phyloP scores from a whole-genome alignment of 2,888 invertebrate species.

The Zeuzera pyrina region DNA sequence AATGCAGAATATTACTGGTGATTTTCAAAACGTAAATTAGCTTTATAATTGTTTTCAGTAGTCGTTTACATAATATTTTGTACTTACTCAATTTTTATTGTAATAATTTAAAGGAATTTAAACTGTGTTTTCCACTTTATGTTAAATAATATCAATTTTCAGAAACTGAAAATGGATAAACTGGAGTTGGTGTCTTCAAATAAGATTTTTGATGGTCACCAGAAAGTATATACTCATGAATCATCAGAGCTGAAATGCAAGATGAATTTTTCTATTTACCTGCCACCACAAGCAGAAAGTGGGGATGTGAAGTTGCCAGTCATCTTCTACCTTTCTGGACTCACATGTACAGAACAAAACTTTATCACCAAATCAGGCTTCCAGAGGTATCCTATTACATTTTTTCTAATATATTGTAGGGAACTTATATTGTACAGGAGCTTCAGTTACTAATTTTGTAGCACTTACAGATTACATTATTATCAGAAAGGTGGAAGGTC shows the following conservation, averaged over 20 bases:
- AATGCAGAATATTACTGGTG: too few species aligned
- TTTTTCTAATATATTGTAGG: too few species aligned
- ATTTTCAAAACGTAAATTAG: too few species aligned
- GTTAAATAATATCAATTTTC: constrained; percentile 10
- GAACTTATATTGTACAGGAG: too few species aligned
- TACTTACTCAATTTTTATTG: too few species aligned
- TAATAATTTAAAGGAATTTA: too few species aligned
- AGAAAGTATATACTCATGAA: constrained; percentile 87
- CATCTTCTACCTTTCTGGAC: constrained; percentile 92
- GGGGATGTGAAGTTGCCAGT: constrained; percentile 81
- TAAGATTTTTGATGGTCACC: constrained; percentile 87
- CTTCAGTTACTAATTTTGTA: too few species aligned
- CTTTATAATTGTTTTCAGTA: too few species aligned
- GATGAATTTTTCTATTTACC: constrained; percentile 94
- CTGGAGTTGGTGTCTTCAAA: constrained; percentile 76
- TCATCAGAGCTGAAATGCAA: constrained; percentile 86
- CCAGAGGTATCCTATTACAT: too few species aligned
- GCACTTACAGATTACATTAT: too few species aligned
- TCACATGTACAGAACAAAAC: constrained; percentile 96
- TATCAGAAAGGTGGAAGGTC: too few species aligned
- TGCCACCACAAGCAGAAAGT: constrained; percentile 84
- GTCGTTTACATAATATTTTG: too few species aligned
- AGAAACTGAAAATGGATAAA: constrained; percentile 68
- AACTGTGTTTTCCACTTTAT: not conserved
- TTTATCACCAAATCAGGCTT: constrained; percentile 97